Evolutionary conservation across 2,113 vertebrate genomes (phyloP), one percentile per base, ranked within the genome.

Genomic region (Corvus hawaiiensis): DNA sequence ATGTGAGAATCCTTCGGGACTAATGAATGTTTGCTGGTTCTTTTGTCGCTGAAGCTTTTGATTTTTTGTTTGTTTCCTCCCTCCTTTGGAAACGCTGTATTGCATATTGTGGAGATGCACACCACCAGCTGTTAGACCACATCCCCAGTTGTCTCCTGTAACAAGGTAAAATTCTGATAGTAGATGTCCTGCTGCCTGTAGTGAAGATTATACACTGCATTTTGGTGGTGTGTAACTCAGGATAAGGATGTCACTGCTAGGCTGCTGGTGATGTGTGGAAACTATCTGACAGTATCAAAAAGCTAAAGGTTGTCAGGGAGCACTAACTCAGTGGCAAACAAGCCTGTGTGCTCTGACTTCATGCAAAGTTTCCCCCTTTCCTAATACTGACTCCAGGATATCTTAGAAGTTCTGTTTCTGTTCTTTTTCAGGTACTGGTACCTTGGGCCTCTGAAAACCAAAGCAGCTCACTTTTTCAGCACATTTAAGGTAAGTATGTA

Each of bases 401-500:
- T 83, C 20, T 96, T 35, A 89, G 30, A 26, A 68, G 59, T 87
- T 75, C 30, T 72, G 0, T 93, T 46, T 81, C 55, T 87, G 80
- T 90, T 69, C 7, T 95, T 75, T 95, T 95, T 64, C 95, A 99
- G 99, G 93, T 99, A 99, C 92, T 99, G 99, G 99, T 99, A 99
- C 90, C 98, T 99, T 51, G 99, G 99, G 37, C 99, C 99, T 80
- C 97, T 99, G 88, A 99, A 99, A 98, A 98, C 97, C 43, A 99
- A 98, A 97, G 99, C 99, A 91, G 99, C 99, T 75, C 98, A 99
- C 92, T 98, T 99, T 97, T 99, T 99, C 87, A 99, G 98, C 64
- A 98, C 98, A 13, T 90, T 99, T 44, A 98, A 97, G 98, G 99
- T 99, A 97, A 97, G 80, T 27, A 61, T 46, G 66, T 37, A 48